Evolutionary conservation across 2,797 vertebrate genomes (phyloP), one percentile per base, ranked within the genome.

Genomic region (Aulostomus chinensis): DNA sequence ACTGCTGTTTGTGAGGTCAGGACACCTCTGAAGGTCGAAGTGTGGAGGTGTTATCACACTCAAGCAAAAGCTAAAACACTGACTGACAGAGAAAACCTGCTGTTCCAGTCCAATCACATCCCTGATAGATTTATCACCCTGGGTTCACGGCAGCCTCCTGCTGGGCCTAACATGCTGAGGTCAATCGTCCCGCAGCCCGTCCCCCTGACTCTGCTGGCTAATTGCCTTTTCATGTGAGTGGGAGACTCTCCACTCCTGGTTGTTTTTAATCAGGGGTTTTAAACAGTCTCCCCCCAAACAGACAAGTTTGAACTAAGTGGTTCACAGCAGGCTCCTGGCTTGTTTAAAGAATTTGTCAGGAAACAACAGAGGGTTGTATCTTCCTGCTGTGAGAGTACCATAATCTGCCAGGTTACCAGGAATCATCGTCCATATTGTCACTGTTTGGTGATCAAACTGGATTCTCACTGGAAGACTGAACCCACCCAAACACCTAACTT

Each of bases 121-220:
- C 20, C 73, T 70, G 68, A 81, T 63, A 74, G 48, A 83, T 76
- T 76, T 66, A 53, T 69, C 67, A 70, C 29, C 39, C 25, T 18
- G 61, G 8, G 52, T 75, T 58, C 50, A 53, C 62, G 37, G 58
- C 50, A 49, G 36, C 57, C 24, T 76, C 73, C 76, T 36, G 53
- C 76, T 57, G 58, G 38, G 59, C 36, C 45, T 76, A 82, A 83
- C 55, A 52, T 58, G 51, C 66, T 68, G 12, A 68, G 68, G 59
- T 54, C 73, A 66, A 63, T 58, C 42, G 30, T 60, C 58, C 57
- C 8, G 35, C 55, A 28, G 51, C 58, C 59, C 56, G 51, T 39
- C 65, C 48, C n/a, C n/a, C n/a, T n/a, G n/a, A n/a, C n/a, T n/a
- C n/a, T n/a, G n/a, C n/a, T n/a, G n/a, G n/a, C n/a, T n/a, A 73